Base-by-base conservation (phyloP, 2,113 vertebrate species). In the Antidorcas marsupialis region DNA sequence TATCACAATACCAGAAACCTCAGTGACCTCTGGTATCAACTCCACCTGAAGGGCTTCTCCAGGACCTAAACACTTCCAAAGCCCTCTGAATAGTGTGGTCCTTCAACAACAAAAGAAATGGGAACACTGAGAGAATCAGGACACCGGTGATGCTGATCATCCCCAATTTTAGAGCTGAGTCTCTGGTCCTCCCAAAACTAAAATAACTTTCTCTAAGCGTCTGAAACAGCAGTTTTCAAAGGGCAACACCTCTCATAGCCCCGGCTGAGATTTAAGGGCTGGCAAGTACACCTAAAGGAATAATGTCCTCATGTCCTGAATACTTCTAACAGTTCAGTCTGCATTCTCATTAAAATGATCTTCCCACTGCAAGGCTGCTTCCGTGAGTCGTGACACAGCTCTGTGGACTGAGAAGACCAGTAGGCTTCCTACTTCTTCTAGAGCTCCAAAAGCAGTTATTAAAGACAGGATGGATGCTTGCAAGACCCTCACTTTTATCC, bases 311-410 rank as follows among this genome's bases (percentile, higher is more conserved):
- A 39, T 71, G 30, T 78, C n/a, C 5, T 33, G 50, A 83, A 60
- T 79, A 36, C 43, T 53, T n/a, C 83, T 39, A 30, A 28, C 19
- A 67, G 45, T 67, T 94, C 71, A 17, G 23, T 52, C 16, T 55
- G 62, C 47, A 36, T 59, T 55, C 87, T 71, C 82, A 45, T 25
- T 52, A 7, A 30, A 9, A 76, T 28, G 28, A 39, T 33, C 14
- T 39, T 12, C 33, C 33, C 79, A 89, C 9, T 15, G n/a, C 1
- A 1, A n/a, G 57, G 83, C 64, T 85, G n/a, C 33, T n/a, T 12
- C 52, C 1, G 0, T 12, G 11, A 1, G 10, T 19, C 3, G 7
- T 0, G n/a, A 33, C 28, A 21, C 0, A 36, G 36, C 52, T 3
- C 55, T 8, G 0, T 9, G 12, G 33, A 4, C 23, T 28, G 19